Evolutionary conservation across 2,113 vertebrate species (phyloP).

Genomic region (Etheostoma spectabile): DNA sequence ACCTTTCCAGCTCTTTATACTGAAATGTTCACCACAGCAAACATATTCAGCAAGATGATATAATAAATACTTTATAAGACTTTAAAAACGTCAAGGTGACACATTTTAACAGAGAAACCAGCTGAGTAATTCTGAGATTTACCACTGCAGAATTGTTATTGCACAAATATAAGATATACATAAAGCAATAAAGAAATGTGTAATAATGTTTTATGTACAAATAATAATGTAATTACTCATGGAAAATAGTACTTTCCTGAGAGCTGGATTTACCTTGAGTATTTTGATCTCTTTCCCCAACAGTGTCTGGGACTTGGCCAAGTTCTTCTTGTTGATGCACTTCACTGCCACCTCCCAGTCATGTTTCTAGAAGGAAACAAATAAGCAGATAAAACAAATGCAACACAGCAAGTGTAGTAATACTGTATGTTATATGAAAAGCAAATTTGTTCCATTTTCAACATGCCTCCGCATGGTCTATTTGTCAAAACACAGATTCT

Average conservation of each 20-base stretch:
- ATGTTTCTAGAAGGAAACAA: conserved; percentile 86
- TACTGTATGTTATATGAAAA: not conserved
- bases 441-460: not conserved
- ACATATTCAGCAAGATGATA: not conserved
- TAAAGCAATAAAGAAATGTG: too few species aligned
- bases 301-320: conserved; percentile 96
- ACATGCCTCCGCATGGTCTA: not conserved
- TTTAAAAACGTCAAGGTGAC: not conserved
- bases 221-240: not conserved
- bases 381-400: not conserved
- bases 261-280: conserved; percentile 89
- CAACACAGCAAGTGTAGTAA: not conserved
- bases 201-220: not conserved
- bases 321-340: conserved; percentile 98
- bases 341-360: conserved; percentile 98
- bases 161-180: too few species aligned
- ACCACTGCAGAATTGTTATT: not conserved
- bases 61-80: not conserved
- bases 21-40: not conserved
- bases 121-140: not conserved
- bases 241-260: not conserved
- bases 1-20: not conserved
- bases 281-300: conserved; percentile 99
- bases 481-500: not conserved
- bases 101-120: not conserved